A percentile compares a stretch with the other conserved stretches of the same genome.
phyloP scores from a whole-genome alignment of 2,888 invertebrate species.

The Caenorhabditis sinica region DNA sequence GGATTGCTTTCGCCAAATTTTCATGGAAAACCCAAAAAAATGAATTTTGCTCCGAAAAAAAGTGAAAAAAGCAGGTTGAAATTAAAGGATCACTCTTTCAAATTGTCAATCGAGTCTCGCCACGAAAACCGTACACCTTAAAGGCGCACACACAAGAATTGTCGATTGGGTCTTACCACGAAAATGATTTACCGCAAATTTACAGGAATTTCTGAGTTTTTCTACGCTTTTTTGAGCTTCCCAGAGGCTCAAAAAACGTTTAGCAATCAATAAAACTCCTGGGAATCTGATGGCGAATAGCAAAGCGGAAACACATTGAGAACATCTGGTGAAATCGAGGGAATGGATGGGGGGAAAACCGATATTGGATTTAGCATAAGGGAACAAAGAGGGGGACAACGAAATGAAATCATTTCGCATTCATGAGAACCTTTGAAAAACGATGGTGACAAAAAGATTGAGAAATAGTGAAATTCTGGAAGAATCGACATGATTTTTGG shows the following conservation, averaged over 20 bases:
- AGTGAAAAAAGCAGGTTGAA: no score
- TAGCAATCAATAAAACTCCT: no score
- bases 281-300: neutral
- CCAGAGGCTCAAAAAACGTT: neutral
- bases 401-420: constrained; percentile 31
- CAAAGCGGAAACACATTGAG: constrained; percentile 51
- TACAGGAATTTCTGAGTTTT: neutral
- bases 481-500: constrained; percentile 16
- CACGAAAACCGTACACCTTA: neutral
- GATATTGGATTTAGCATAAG: constrained; percentile 17
- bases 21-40: no score
- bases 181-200: neutral
- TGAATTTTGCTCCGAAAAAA: no score
- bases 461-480: neutral
- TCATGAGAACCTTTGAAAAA: constrained; percentile 20
- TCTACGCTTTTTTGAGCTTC: neutral
- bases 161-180: neutral
- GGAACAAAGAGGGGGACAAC: neutral
- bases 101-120: no score
- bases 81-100: no score
- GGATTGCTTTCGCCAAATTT: neutral
- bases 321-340: constrained; percentile 49
- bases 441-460: neutral
- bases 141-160: neutral
- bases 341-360: constrained; percentile 3